Evolutionary conservation across 2,797 vertebrate species (phyloP).

Genomic region (Pseudochromis fuscus): DNA sequence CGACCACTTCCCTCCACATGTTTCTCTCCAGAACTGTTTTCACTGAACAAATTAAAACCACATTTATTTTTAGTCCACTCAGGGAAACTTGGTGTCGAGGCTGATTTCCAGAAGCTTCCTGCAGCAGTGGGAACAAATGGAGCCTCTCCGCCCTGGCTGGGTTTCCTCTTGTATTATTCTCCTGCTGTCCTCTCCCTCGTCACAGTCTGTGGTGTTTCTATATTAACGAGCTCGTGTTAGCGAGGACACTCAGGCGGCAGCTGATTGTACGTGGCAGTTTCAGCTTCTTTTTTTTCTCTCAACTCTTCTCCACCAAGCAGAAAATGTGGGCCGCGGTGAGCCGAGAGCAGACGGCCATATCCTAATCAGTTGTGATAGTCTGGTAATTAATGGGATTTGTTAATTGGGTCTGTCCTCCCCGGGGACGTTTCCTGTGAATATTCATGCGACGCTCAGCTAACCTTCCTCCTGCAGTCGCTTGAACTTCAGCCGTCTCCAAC

Average conservation of each 20-base stretch:
- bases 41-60: too few species aligned
- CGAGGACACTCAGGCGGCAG: conserved; percentile 55
- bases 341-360: conserved; percentile 75
- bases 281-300: conserved; percentile 48
- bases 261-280: conserved; percentile 65
- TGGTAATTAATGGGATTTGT: conserved; percentile 84
- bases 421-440: conserved; percentile 73
- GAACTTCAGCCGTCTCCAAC: conserved; percentile 65
- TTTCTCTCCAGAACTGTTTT: too few species aligned
- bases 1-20: too few species aligned
- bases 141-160: conserved; percentile 15
- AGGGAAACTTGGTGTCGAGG: neutral
- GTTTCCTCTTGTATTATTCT: conserved; percentile 31
- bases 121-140: conserved; percentile 19
- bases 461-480: conserved; percentile 70
- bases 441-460: conserved; percentile 71
- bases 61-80: too few species aligned
- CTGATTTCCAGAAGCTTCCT: conserved; percentile 9
- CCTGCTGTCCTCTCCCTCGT: conserved; percentile 46
- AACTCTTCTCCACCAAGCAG: conserved; percentile 67
- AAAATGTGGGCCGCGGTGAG: conserved; percentile 76
- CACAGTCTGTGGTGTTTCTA: conserved; percentile 45
- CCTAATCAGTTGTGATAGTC: conserved; percentile 84
- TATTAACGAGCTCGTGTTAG: conserved; percentile 58
- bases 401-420: conserved; percentile 82